Evolutionary conservation across 2,113 vertebrate species (phyloP), one percentile per base, ranked within the genome.

Genomic region (Trachemys scripta): DNA sequence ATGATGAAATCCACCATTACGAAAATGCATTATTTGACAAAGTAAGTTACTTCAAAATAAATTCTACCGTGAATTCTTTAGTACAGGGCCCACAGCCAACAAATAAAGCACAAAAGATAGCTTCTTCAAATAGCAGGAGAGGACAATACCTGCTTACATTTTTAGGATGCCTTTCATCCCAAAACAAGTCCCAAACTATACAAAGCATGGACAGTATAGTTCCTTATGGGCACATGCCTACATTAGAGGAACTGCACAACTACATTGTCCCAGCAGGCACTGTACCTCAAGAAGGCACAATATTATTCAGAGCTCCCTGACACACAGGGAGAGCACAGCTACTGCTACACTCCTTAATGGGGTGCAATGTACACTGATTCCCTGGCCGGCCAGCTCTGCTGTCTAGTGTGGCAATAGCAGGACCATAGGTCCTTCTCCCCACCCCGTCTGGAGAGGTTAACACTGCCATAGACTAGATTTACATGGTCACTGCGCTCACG

Each of bases 41-140:
- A 95, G 80, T 49, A 82, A 86, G 45, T 80, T 85, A 31, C 45
- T 94, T 95, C 56, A 87, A 95, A 96, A 94, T 6, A 31, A 29
- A 83, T 25, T 92, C 80, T 14, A 35, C 27, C 19, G 13, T 25
- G 62, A 19, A 57, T 38, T 65, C 86, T 92, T 90, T 88, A 79
- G 84, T 84, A 88, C 2, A 8, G 95, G 95, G 93, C 35, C 87
- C 56, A 47, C 29, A 88, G 45, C 87, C 89, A 47, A 90, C n/a
- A 92, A 97, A 85, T 79, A 95, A 88, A 88, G 76, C 86, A 54
- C 24, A 82, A 51, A 69, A 47, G 80, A 87, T 90, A 27, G 75
- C 75, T 85, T 94, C 62, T 95, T 47, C 84, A 88, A 95, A 90
- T 1, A 1, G 83, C 78, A 92, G 82, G 31, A 84, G 62, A 29